Evolutionary conservation across 2,113 vertebrate genomes (phyloP), one percentile per base, ranked within the genome.

Genomic region (Pachypanchax playfairii): DNA sequence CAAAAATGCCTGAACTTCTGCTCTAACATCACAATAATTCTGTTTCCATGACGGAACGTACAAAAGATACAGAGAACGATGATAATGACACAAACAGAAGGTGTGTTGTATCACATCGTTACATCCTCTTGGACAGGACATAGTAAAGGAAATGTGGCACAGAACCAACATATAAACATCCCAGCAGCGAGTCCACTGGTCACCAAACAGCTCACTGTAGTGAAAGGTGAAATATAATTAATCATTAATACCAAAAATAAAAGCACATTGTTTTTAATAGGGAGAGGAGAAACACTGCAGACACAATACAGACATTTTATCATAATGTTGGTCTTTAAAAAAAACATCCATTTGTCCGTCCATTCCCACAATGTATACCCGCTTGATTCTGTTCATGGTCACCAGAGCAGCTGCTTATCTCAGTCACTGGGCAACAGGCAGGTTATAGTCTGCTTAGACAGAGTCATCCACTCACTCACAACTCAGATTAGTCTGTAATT

Each of bases 41-140:
- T n/a, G n/a, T n/a, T n/a, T n/a, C n/a, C 28, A 29, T 29, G 14
- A 13, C 13, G 44, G 31, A 22, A 21, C 38, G 43, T 50, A 42
- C 35, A 29, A 28, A 6, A 41, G 26, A 10, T 41, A 41, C 9
- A 48, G 21, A 52, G 15, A n/a, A 50, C 39, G 10, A 14, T 15
- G 38, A 44, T 20, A 44, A 59, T 53, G 4, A 51, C 46, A 52
- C 6, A 70, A 47, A 68, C 33, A 44, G 35, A 41, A 29, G 9
- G 6, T 50, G 8, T 28, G 21, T 8, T 31, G 48, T 26, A 62
- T 29, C 22, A 13, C n/a, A n/a, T n/a, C n/a, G 48, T 44, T 39
- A 66, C 18, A 25, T 79, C 72, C 68, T 58, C 29, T 33, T 65
- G 22, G 43, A 78, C n/a, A 70, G 74, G 81, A 84, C 74, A 46